Evolutionary conservation across 2,888 invertebrate species (phyloP).

Genomic region (Eurytoma californica): DNA sequence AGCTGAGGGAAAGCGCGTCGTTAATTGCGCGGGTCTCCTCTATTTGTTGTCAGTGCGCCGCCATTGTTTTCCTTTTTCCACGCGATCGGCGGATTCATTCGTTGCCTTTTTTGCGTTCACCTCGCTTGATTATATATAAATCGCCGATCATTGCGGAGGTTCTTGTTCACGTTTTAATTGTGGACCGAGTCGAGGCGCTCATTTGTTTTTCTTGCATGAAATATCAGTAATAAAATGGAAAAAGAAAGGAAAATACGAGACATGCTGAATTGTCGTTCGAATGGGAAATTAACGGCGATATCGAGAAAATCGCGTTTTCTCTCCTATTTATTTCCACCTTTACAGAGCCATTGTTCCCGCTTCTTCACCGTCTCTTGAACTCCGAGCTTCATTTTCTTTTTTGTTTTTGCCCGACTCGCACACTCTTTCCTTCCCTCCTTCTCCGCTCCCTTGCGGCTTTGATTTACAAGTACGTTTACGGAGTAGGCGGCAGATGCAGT

Average conservation of each 20-base stretch:
- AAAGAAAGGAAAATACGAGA: not conserved
- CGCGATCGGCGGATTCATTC: not conserved
- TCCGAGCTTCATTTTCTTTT: conserved; percentile 28
- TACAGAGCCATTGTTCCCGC: not conserved
- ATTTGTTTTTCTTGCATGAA: not conserved
- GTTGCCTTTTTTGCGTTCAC: not conserved
- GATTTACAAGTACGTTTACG: conserved; percentile 71
- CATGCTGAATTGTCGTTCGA: not conserved
- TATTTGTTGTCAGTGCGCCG: too few relatives aligned
- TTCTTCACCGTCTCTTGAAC: not conserved
- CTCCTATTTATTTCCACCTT: conserved; percentile 4
- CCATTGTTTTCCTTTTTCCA: too few relatives aligned
- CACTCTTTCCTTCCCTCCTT: conserved; percentile 52
- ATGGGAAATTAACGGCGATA: not conserved
- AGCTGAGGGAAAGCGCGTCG: conserved; percentile 9
- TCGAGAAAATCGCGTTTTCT: conserved; percentile 1
- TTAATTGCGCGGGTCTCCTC: not conserved
- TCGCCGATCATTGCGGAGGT: too few relatives aligned
- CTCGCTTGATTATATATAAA: too few relatives aligned
- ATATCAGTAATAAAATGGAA: not conserved
- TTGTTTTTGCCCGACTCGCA: conserved; percentile 13
- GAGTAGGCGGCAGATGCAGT: conserved; percentile 68
- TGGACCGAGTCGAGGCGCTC: not conserved
- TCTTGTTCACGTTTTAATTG: too few relatives aligned
- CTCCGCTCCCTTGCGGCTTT: conserved; percentile 61